phyloP scores from a whole-genome alignment of 2,888 invertebrate genomes.

The Ischnura elegans region DNA sequence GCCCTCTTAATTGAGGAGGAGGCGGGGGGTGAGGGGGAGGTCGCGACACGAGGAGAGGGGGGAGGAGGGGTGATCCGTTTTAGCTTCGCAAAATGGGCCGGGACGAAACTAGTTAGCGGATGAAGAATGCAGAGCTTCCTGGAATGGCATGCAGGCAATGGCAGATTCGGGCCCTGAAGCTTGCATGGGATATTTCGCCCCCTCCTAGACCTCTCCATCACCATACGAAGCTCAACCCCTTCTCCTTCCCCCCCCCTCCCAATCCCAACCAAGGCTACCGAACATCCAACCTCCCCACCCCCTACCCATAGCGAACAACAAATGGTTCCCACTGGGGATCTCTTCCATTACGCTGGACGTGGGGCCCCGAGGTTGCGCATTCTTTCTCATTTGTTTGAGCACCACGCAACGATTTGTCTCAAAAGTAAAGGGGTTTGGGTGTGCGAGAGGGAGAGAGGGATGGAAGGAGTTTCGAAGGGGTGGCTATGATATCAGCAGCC shows the following conservation, averaged over 20 bases:
- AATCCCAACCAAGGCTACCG: not conserved
- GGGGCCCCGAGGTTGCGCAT: not conserved
- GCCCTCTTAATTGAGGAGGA: not conserved
- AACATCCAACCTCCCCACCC: not conserved
- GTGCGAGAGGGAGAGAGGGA: not conserved
- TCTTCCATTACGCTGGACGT: conserved; percentile 33
- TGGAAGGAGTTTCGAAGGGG: not conserved
- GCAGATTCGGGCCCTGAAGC: conserved; percentile 21
- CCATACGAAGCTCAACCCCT: no score
- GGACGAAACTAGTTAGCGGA: conserved; percentile 11
- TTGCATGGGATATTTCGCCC: conserved; percentile 12
- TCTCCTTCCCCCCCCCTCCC: not conserved
- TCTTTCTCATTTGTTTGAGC: conserved; percentile 52
- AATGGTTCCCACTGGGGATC: not conserved
- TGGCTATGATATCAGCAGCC: not conserved
- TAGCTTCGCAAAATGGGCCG: not conserved
- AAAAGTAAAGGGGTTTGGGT: not conserved
- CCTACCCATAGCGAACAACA: not conserved
- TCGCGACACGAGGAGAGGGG: not conserved
- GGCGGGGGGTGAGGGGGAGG: no score
- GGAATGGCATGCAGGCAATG: conserved; percentile 16
- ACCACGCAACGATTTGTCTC: conserved; percentile 27
- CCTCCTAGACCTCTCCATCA: not conserved
- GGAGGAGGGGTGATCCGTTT: not conserved
- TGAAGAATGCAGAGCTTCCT: conserved; percentile 26